Conservation (phyloP, 1,140 invertebrate species). For the Telenomus remus region DNA sequence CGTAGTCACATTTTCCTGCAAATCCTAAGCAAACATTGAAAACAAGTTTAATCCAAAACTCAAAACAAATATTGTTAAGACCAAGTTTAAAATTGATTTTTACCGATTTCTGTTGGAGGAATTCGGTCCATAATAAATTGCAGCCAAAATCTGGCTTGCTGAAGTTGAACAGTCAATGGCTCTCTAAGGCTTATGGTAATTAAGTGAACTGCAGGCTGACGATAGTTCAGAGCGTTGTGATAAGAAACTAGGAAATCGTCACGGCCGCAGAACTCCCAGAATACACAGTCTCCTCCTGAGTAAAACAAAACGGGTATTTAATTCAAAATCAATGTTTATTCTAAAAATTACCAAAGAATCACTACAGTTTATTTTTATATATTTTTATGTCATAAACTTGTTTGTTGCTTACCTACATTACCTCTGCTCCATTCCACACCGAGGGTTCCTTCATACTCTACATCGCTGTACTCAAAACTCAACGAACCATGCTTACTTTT, state of each 20-base stretch:
- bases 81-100: constrained; percentile 17
- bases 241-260: constrained; percentile 87
- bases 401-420: constrained; percentile 65
- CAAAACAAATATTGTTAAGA: too few relatives aligned
- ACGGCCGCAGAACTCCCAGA: constrained; percentile 91
- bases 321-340: too few relatives aligned
- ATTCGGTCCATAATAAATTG: constrained; percentile 86
- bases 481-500: constrained; percentile 79
- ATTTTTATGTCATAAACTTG: too few relatives aligned
- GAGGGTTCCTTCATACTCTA: constrained; percentile 72
- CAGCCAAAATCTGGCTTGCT: constrained; percentile 88
- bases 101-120: constrained; percentile 82
- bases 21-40: constrained; percentile 64
- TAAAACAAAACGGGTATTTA: neutral
- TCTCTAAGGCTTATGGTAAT: constrained; percentile 86
- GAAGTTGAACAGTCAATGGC: constrained; percentile 82
- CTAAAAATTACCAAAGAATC: too few relatives aligned
- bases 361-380: too few relatives aligned
- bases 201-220: constrained; percentile 80
- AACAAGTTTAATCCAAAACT: too few relatives aligned
- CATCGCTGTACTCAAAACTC: constrained; percentile 78
- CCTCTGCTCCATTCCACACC: constrained; percentile 72
- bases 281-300: constrained; percentile 72
- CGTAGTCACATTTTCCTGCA: constrained; percentile 69
- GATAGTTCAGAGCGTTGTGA: constrained; percentile 85